phyloP scores from a whole-genome alignment of 1,140 invertebrate genomes.

The Brachionus koreanus region DNA sequence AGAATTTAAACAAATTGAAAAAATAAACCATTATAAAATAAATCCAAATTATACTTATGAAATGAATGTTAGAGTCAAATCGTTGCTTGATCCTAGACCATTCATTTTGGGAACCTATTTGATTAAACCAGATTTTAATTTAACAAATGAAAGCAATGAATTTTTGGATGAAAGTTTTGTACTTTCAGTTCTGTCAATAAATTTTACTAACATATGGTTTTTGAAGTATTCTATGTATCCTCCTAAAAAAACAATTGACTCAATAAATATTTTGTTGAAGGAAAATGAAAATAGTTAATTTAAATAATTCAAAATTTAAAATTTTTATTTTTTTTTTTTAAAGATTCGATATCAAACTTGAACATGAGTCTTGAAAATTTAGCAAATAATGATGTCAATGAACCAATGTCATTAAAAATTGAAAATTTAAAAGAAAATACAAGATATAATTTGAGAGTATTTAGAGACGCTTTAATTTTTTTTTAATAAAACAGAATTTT shows the following conservation, averaged over 20 bases:
- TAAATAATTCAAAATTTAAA: neutral
- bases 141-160: neutral
- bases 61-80: neutral
- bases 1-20: neutral
- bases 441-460: neutral
- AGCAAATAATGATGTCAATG: neutral
- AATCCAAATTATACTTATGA: neutral
- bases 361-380: neutral
- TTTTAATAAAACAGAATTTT: neutral
- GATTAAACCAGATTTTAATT: neutral
- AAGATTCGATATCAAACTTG: neutral
- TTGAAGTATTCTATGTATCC: neutral
- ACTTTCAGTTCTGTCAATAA: neutral
- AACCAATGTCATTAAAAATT: neutral
- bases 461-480: neutral
- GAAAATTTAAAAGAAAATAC: neutral
- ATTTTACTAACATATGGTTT: neutral
- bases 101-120: neutral
- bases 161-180: neutral
- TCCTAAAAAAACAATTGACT: neutral
- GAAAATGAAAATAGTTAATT: neutral
- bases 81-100: neutral
- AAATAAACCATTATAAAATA: neutral
- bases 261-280: neutral
- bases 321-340: neutral